phyloP scores from a whole-genome alignment of 2,113 vertebrate genomes.

The Butastur rufipennis region DNA sequence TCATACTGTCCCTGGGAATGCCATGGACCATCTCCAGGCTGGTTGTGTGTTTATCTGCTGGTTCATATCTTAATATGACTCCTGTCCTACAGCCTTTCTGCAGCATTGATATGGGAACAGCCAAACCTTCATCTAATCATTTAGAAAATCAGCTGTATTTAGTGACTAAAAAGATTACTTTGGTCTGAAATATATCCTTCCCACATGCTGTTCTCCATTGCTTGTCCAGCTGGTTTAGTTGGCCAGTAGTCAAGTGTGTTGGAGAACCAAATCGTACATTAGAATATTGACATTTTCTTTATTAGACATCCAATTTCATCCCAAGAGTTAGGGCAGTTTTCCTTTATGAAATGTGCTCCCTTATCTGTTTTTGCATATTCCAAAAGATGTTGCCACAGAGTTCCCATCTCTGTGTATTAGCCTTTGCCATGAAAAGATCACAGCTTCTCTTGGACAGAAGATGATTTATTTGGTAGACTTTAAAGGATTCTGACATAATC shows the following conservation, averaged over 20 bases:
- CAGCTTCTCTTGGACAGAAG: neutral
- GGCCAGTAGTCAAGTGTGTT: conserved; percentile 41
- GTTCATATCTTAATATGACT: neutral
- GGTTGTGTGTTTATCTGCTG: neutral
- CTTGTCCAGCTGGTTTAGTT: conserved; percentile 47
- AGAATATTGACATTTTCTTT: conserved; percentile 38
- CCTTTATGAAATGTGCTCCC: neutral
- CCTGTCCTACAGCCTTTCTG: neutral
- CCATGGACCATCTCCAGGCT: neutral
- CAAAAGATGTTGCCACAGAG: neutral
- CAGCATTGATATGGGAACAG: neutral
- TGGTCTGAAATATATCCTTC: conserved; percentile 37
- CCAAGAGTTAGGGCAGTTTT: neutral
- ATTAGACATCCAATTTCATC: neutral
- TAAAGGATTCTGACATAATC: neutral
- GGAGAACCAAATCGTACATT: conserved; percentile 32
- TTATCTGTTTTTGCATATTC: neutral
- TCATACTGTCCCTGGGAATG: accelerated
- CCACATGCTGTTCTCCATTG: conserved; percentile 27
- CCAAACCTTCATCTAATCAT: neutral
- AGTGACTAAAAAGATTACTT: conserved; percentile 42
- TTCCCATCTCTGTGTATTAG: neutral
- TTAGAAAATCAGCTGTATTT: conserved; percentile 53
- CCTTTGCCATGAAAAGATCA: neutral
- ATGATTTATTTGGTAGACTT: neutral